These are phyloP conservation scores for Gallinago undulata DNA, from an alignment of 2,113 vertebrate genomes.

Conservation along the genomic window DNA sequence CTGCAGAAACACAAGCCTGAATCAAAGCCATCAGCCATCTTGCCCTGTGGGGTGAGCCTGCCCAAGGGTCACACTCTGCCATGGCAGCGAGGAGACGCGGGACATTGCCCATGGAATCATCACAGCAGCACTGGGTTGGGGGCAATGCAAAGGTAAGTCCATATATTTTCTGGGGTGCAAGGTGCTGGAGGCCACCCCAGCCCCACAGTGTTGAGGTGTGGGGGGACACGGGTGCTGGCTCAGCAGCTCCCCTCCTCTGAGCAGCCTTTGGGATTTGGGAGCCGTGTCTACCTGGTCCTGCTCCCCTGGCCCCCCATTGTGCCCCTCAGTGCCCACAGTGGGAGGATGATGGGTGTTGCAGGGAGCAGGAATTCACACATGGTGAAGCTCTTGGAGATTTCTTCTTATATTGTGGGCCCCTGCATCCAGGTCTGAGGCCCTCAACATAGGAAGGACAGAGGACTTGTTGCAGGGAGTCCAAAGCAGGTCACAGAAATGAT, in stretches of 20 bases:
- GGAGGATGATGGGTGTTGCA: rapidly evolving
- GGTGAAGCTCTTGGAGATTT: neutral
- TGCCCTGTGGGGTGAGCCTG: neutral
- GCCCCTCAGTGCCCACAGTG: rapidly evolving
- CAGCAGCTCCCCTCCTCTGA: neutral
- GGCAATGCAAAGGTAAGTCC: neutral
- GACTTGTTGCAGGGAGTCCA: neutral
- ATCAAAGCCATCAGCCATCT: neutral
- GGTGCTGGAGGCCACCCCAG: neutral
- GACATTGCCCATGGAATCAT: neutral
- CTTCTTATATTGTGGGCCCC: neutral
- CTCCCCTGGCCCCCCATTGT: rapidly evolving
- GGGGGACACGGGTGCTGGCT: neutral
- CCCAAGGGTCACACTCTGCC: rapidly evolving
- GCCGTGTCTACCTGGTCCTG: neutral
- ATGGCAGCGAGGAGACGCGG: rapidly evolving
- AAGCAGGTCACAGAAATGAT: neutral
- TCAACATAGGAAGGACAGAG: neutral
- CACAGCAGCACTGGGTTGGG: rapidly evolving
- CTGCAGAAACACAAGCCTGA: neutral
- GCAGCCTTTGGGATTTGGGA: neutral
- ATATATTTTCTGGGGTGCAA: neutral
- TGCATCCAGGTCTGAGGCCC: neutral
- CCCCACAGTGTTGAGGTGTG: rapidly evolving
- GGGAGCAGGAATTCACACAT: neutral